phyloP scores from a whole-genome alignment of 2,888 invertebrate species.

The Idaea aversata region DNA sequence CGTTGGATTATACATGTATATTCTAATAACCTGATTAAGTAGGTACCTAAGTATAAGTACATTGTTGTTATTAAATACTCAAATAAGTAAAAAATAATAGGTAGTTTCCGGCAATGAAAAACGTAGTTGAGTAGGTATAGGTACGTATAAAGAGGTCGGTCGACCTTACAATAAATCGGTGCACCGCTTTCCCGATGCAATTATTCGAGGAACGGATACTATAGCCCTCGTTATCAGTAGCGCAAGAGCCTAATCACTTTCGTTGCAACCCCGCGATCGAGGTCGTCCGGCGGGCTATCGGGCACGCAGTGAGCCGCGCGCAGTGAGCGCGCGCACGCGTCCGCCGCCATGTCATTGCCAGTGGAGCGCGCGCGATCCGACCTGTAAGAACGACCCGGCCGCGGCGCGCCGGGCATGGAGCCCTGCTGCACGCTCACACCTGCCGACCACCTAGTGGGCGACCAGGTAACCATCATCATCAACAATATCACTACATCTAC shows the following conservation, averaged over 20 bases:
- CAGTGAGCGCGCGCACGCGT: conserved; percentile 58
- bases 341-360: conserved; percentile 40
- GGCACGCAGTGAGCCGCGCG: conserved; percentile 55
- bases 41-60: neutral
- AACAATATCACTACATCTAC: conserved; percentile 14
- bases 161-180: conserved; percentile 20
- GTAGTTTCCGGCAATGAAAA: neutral
- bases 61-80: neutral
- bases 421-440: conserved; percentile 71
- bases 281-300: conserved; percentile 61
- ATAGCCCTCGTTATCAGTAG: conserved; percentile 72
- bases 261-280: conserved; percentile 72
- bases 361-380: conserved; percentile 35
- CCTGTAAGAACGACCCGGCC: conserved; percentile 39
- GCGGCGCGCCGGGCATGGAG: conserved; percentile 74
- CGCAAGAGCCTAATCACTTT: conserved; percentile 73
- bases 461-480: conserved; percentile 62
- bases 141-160: conserved; percentile 11
- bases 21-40: too few relatives aligned
- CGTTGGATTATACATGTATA: too few relatives aligned
- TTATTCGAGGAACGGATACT: conserved; percentile 41
- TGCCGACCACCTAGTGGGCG: conserved; percentile 76
- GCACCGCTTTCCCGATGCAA: conserved; percentile 31
- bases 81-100: neutral
- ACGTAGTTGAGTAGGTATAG: neutral